phyloP scores from a whole-genome alignment of 2,888 invertebrate species.

The Andricus quercusramuli region DNA sequence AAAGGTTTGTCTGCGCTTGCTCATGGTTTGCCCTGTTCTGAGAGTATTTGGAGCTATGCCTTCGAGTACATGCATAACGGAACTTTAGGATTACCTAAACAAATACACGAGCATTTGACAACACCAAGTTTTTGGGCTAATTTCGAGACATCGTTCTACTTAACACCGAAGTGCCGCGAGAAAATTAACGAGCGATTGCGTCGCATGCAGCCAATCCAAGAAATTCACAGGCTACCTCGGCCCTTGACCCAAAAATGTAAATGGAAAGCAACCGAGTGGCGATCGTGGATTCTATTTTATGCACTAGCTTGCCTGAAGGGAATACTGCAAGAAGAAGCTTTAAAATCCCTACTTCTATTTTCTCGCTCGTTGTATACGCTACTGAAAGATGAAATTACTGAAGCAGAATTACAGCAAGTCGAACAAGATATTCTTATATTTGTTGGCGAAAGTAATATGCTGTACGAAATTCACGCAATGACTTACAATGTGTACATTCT shows the following conservation, averaged over 20 bases:
- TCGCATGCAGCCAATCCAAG: not conserved
- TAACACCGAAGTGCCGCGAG: not conserved
- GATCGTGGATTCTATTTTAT: not conserved
- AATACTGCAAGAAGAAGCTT: too few species aligned
- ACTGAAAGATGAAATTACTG: too few species aligned
- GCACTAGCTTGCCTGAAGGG: too few species aligned
- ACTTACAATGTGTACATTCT: too few species aligned
- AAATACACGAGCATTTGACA: not conserved
- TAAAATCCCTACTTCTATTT: too few species aligned
- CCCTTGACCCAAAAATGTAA: not conserved
- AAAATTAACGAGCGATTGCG: not conserved
- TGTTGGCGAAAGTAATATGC: too few species aligned
- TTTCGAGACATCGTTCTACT: not conserved
- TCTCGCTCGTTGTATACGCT: too few species aligned
- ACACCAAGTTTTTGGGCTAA: not conserved
- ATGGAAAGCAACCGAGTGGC: conserved; percentile 8
- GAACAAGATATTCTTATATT: too few species aligned
- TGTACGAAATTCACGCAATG: too few species aligned
- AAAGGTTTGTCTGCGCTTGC: not conserved
- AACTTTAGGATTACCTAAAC: conserved; percentile 12
- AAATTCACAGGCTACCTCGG: not conserved
- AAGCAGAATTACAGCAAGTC: too few species aligned
- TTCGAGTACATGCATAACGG: conserved; percentile 6
- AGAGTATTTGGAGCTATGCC: not conserved
- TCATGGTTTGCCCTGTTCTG: too few species aligned